Conservation (phyloP, 2,113 vertebrate species). For the Nansenia antarctica region DNA sequence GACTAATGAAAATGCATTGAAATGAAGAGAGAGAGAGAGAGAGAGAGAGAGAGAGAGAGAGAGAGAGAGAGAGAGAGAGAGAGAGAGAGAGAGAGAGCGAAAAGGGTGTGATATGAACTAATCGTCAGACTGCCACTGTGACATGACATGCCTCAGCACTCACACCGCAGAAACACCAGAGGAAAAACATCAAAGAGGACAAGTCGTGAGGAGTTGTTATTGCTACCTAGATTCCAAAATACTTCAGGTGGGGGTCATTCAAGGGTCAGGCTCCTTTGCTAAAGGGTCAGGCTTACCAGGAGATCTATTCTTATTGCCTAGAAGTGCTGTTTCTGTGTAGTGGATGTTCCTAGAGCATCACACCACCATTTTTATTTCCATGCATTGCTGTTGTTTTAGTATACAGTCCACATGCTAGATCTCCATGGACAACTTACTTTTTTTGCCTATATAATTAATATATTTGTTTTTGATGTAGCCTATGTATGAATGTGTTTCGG, state of each 20-base stretch:
- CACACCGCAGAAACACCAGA: background rate
- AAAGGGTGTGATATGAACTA: background rate
- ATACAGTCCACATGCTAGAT: background rate
- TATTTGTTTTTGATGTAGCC: too few relatives aligned
- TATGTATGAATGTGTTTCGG: too few relatives aligned
- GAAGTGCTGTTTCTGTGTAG: background rate
- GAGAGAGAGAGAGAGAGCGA: too few relatives aligned
- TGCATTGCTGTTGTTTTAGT: background rate
- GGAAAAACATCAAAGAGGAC: background rate
- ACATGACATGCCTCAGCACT: background rate
- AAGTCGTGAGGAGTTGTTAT: background rate
- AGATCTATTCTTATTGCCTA: background rate
- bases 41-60: background rate
- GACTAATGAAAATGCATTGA: constrained; percentile 26
- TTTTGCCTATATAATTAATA: too few relatives aligned
- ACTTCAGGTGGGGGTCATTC: background rate
- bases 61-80: too few relatives aligned
- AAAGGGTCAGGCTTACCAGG: too few relatives aligned
- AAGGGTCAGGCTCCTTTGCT: background rate
- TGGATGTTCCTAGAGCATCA: background rate
- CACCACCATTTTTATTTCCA: background rate
- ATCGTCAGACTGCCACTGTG: background rate
- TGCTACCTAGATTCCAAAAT: background rate
- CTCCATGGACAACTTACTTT: background rate
- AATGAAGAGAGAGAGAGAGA: background rate